A percentile compares a stretch with the other conserved stretches of the same genome.
Evolutionary conservation across 30 jellyfish, hydroid and myxozoan genomes (phyloP).

Genomic region (Mastigias papua): DNA sequence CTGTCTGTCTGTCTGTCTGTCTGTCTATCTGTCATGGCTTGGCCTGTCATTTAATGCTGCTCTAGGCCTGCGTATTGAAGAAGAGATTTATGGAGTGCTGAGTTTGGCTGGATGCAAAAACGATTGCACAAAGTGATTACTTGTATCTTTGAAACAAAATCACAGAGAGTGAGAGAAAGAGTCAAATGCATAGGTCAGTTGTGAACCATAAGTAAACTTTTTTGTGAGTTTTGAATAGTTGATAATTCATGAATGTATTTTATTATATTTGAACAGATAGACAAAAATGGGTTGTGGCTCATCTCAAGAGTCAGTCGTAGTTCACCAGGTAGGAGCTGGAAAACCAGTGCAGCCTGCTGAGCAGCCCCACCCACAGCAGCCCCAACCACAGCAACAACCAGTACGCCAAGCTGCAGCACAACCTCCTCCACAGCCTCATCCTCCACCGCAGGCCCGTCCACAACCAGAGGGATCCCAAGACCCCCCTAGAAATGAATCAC

Average conservation of each 20-base stretch:
- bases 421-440: slow-evolving; percentile 67
- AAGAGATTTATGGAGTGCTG: no score
- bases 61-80: no score
- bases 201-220: no score
- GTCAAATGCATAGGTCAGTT: no score
- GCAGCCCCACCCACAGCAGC: slow-evolving; percentile 47
- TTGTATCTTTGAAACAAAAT: no score
- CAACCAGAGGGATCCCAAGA: slow-evolving; percentile 33
- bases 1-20: no score
- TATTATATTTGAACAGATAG: background rate
- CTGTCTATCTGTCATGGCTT: no score
- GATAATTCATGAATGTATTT: background rate
- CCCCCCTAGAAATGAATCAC: slow-evolving; percentile 23
- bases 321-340: background rate
- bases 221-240: background rate
- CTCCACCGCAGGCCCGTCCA: slow-evolving; percentile 36
- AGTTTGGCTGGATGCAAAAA: no score
- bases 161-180: no score
- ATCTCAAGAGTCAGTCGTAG: slow-evolving; percentile 17
- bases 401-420: slow-evolving; percentile 44
- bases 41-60: no score
- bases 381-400: slow-evolving; percentile 49
- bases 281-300: slow-evolving; percentile 52
- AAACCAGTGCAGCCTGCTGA: background rate
- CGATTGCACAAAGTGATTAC: no score